Base-by-base conservation (phyloP, 2,113 vertebrate species). In the Petaurus breviceps region DNA sequence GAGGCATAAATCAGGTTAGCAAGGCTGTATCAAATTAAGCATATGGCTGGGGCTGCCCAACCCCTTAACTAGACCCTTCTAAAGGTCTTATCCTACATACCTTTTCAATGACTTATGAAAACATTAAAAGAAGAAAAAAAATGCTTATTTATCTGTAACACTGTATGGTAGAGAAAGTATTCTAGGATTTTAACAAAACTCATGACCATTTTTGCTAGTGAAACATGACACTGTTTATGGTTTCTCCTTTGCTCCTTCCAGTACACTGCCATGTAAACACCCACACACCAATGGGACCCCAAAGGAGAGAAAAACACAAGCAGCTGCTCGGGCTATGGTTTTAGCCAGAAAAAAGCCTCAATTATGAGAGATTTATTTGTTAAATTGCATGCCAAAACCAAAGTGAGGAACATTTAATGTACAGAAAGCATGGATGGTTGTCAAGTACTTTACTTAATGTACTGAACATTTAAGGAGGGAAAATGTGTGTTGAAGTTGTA, bases 261-360 rank as follows among this genome's bases (percentile, higher is more conserved):
- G 93, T 94, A 96, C 91, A 95, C 93, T 28, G 96, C 49, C 92
- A 94, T 92, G 97, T 57, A 90, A 98, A 97, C 97, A 97, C 97
- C 98, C 96, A 98, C 97, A 95, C 96, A 97, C 94, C 89, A 91
- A 90, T 57, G 97, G 96, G 95, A 96, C 95, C 95, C 51, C 96
- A 61, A 92, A 96, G 84, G 0, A 4, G 90, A 96, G 92, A 95
- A 52, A 95, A 96, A 96, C 50, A 47, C 0, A 7, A 96, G 90
- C 51, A 97, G 97, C 97, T 98, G 97, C 95, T 95, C 93, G 94
- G 51, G 91, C 95, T 94, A 95, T 96, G 97, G 96, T 96, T 97
- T 96, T 94, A 97, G 96, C 97, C 96, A 96, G 55, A 96, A 96
- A 96, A 97, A 91, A 84, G 93, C 92, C 97, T 94, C 89, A 91